Percentiles rank a stretch among this genome's conserved stretches.
These are phyloP conservation scores for Phymatocera aterrima DNA, from an alignment of 2,888 invertebrate species.

Conservation along the genomic window DNA sequence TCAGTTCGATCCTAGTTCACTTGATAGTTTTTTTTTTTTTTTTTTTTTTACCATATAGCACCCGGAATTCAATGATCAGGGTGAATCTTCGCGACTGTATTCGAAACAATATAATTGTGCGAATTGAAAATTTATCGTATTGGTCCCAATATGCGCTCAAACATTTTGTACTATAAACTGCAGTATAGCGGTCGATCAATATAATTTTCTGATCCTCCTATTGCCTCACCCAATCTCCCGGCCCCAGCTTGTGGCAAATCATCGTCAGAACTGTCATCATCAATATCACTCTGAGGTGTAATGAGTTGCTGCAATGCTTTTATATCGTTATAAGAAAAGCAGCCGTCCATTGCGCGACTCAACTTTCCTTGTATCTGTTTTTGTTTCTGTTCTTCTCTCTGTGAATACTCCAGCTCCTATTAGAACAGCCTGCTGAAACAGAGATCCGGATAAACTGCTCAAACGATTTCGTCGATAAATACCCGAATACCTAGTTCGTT, in stretches of 20 bases:
- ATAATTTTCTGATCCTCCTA: background rate
- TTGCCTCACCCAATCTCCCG: slow-evolving; percentile 63
- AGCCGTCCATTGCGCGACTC: slow-evolving; percentile 61
- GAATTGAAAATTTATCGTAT: too few relatives aligned
- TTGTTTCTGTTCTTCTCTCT: background rate
- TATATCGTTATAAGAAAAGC: slow-evolving; percentile 63
- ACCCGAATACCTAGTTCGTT: background rate
- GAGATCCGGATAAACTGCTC: background rate
- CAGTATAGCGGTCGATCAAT: background rate
- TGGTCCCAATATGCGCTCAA: too few relatives aligned
- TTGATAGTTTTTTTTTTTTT: too few relatives aligned
- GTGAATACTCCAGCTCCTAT: background rate
- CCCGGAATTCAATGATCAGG: too few relatives aligned
- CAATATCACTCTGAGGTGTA: slow-evolving; percentile 58
- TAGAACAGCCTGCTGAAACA: background rate
- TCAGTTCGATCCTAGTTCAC: background rate
- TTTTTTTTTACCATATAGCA: too few relatives aligned
- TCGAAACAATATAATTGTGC: too few relatives aligned
- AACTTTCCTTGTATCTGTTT: too few relatives aligned
- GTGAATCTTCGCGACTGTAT: too few relatives aligned
- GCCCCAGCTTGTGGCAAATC: slow-evolving; percentile 66
- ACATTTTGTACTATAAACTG: too few relatives aligned
- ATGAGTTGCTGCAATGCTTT: slow-evolving; percentile 67
- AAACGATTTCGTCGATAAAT: slow-evolving; percentile 24
- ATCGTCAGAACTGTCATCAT: slow-evolving; percentile 66